Conservation (phyloP, 2,113 vertebrate species). For the Eonycteris spelaea region DNA sequence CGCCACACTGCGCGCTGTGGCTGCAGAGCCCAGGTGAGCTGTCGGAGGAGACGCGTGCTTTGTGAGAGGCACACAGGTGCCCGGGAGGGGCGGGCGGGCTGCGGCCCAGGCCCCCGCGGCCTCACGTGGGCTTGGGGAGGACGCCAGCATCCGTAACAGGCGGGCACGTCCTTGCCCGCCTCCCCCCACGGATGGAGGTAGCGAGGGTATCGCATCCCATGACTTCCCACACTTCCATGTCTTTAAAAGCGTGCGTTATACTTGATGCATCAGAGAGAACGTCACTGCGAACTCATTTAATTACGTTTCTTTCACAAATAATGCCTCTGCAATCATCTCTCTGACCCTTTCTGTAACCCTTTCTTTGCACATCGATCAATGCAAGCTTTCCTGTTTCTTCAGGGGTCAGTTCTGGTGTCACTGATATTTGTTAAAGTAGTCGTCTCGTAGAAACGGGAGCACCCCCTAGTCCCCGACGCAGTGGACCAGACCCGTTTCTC, state of each 20-base stretch:
- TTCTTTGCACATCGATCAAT: rapidly evolving
- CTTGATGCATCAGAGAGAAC: rapidly evolving
- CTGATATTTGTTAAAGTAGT: neutral
- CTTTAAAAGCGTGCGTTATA: neutral
- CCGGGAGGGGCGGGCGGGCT: too few relatives aligned
- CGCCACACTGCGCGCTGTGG: rapidly evolving
- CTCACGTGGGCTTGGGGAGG: too few relatives aligned
- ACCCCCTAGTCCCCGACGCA: rapidly evolving
- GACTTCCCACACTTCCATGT: neutral
- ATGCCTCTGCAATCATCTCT: neutral
- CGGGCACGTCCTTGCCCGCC: neutral
- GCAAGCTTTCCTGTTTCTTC: neutral
- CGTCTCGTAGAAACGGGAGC: neutral
- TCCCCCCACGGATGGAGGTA: neutral
- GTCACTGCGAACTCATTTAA: too few relatives aligned
- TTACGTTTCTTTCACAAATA: neutral
- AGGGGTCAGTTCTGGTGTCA: neutral
- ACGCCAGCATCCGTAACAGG: neutral
- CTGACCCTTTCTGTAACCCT: too few relatives aligned
- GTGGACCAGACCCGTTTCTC: neutral
- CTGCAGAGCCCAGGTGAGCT: neutral
- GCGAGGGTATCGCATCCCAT: rapidly evolving
- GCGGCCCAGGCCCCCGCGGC: neutral
- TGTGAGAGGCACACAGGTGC: neutral
- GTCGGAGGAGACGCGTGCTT: neutral